phyloP scores from a whole-genome alignment of 2,888 invertebrate species.

The Neocrepidodera transversa region DNA sequence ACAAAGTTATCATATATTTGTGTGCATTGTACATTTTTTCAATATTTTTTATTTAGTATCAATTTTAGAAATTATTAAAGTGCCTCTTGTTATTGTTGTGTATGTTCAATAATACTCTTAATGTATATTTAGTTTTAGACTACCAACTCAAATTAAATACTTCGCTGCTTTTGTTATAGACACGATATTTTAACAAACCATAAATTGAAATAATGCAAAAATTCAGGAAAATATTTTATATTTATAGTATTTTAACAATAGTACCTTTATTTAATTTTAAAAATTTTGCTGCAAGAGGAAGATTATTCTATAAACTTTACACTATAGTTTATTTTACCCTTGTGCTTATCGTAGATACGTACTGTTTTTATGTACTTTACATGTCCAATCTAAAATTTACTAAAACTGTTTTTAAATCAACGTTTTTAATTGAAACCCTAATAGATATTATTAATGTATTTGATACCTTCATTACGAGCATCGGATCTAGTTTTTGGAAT shows the following conservation, averaged over 20 bases:
- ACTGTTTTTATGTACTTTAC: not conserved
- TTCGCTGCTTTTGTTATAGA: too few relatives aligned
- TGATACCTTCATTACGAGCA: not conserved
- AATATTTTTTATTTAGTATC: too few relatives aligned
- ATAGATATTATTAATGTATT: not conserved
- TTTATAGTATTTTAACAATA: not conserved
- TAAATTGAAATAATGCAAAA: not conserved
- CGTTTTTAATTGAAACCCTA: not conserved
- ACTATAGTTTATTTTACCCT: not conserved
- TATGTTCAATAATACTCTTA: too few relatives aligned
- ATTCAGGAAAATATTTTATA: not conserved
- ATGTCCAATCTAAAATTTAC: not conserved
- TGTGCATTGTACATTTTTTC: too few relatives aligned
- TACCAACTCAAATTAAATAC: too few relatives aligned
- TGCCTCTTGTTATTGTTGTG: too few relatives aligned
- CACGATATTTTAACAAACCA: too few relatives aligned
- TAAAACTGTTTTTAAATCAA: not conserved
- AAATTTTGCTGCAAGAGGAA: not conserved
- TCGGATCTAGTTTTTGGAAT: not conserved
- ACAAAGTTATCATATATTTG: too few relatives aligned
- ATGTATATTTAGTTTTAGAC: too few relatives aligned
- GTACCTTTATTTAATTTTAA: not conserved
- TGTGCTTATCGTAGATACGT: not conserved
- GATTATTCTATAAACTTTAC: not conserved
- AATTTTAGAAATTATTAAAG: too few relatives aligned